phyloP scores from a whole-genome alignment of 2,113 vertebrate genomes.

The Rhinolophus sinicus region DNA sequence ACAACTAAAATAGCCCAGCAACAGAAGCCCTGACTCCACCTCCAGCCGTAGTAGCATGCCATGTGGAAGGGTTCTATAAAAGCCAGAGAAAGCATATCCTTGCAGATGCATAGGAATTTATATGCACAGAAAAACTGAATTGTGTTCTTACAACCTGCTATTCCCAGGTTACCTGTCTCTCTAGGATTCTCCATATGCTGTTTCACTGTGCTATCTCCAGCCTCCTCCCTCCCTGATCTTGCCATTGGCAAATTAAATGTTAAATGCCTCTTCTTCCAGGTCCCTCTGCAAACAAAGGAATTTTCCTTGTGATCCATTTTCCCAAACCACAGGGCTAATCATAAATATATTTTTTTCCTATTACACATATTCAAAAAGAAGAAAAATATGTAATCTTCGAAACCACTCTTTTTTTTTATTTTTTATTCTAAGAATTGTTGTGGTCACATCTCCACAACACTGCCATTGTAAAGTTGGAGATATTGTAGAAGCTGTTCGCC shows the following conservation, averaged over 20 bases:
- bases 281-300: neutral
- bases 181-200: neutral
- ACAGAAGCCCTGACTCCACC: too few species aligned
- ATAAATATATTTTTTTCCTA: neutral
- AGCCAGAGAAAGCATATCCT: neutral
- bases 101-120: too few species aligned
- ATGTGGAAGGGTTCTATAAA: neutral
- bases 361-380: neutral
- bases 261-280: neutral
- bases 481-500: neutral
- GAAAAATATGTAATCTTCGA: neutral
- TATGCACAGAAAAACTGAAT: neutral
- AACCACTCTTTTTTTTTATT: neutral
- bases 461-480: neutral
- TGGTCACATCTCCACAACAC: too few species aligned
- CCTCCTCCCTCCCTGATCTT: too few species aligned
- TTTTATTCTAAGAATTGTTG: neutral
- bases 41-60: neutral
- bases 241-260: too few species aligned
- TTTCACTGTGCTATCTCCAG: neutral
- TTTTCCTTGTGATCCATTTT: neutral
- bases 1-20: neutral
- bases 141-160: fast-evolving
- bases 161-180: too few species aligned
- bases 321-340: neutral